Percentiles rank a stretch among this genome's conserved stretches.
Evolutionary conservation across 2,113 vertebrate species (phyloP).

Genomic region (Pristiophorus japonicus): DNA sequence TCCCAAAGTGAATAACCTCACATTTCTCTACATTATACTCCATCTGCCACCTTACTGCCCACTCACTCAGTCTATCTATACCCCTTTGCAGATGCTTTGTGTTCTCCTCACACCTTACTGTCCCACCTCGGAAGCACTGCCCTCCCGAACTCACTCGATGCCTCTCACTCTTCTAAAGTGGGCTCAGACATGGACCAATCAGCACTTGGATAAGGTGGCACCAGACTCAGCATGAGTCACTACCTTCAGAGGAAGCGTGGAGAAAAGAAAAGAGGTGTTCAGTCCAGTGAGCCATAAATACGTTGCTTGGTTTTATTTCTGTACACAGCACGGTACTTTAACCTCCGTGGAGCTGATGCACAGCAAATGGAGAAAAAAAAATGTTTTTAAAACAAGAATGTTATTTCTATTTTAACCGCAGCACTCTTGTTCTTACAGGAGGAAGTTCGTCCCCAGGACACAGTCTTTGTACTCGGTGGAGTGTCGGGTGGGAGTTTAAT

Average conservation of each 20-base stretch:
- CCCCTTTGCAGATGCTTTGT: too few species aligned
- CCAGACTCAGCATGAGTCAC: neutral
- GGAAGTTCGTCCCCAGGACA: slow-evolving; percentile 96
- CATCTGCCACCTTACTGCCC: too few species aligned
- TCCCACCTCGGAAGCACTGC: too few species aligned
- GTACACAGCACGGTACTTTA: slow-evolving; percentile 8
- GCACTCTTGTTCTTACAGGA: slow-evolving; percentile 59
- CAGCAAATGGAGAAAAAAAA: slow-evolving; percentile 38
- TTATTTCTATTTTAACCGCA: slow-evolving; percentile 8
- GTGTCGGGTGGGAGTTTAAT: slow-evolving; percentile 92
- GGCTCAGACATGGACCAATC: neutral
- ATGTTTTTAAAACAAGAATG: slow-evolving; percentile 25
- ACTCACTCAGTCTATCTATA: too few species aligned
- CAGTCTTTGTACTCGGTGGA: slow-evolving; percentile 89
- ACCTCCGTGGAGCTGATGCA: neutral
- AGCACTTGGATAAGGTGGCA: neutral
- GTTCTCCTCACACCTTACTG: too few species aligned
- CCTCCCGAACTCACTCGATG: too few species aligned
- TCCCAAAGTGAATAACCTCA: too few species aligned
- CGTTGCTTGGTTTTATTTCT: neutral
- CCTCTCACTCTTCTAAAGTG: too few species aligned
- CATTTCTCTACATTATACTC: too few species aligned
- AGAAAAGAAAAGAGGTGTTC: neutral
- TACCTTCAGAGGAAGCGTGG: neutral
- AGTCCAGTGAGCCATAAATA: neutral